Conservation (phyloP, 1,140 invertebrate genomes). For the Antheraea pernyi region DNA sequence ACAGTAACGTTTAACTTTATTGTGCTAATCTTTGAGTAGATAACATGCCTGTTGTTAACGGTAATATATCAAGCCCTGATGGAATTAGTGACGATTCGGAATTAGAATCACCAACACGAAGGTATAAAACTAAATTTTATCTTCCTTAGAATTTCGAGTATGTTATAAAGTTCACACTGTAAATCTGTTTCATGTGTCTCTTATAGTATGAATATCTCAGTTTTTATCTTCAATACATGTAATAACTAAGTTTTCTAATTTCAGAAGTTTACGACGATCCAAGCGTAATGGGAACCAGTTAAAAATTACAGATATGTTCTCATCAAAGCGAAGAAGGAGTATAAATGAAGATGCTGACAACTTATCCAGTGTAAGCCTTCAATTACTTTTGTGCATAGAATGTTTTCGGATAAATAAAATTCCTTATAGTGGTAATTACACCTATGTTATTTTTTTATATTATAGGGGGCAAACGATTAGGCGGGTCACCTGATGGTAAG, state of each 20-base stretch:
- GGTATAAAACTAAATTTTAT: conserved; percentile 5
- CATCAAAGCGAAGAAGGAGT: conserved; percentile 49
- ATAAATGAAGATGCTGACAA: conserved; percentile 19
- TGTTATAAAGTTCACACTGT: no score
- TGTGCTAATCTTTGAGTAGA: no score
- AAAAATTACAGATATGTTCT: conserved; percentile 54
- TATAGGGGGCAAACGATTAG: no score
- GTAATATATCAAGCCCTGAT: background rate
- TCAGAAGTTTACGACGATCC: conserved; percentile 17
- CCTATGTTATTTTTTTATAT: no score
- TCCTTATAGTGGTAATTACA: no score
- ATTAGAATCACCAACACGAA: conserved; percentile 13
- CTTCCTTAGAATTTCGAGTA: background rate
- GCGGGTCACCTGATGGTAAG: no score
- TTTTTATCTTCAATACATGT: no score
- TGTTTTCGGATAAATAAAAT: background rate
- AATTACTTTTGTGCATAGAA: background rate
- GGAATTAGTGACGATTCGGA: background rate
- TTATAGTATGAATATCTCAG: no score
- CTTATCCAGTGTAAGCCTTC: conserved; percentile 4
- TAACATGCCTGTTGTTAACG: background rate
- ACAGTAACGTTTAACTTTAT: no score
- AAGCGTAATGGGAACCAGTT: conserved; percentile 35
- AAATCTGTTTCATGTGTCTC: no score
- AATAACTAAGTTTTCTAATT: conserved; percentile 1